Conservation (phyloP, 2,113 vertebrate species). For the Crotalus helleri region DNA sequence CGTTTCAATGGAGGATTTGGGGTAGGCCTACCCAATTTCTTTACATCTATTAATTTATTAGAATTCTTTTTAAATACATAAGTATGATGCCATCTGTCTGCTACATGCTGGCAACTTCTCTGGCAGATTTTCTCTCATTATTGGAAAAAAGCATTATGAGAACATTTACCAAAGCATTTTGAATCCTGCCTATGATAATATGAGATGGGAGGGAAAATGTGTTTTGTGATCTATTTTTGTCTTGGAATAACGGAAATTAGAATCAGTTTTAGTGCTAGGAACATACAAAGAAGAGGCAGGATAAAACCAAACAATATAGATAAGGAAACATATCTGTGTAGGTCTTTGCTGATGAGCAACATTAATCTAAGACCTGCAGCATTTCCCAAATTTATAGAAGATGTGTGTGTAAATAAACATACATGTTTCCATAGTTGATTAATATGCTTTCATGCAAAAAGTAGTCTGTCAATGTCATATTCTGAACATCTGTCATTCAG, state of each 20-base stretch:
- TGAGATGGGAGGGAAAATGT: background rate
- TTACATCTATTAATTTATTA: conserved; percentile 56
- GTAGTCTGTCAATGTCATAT: background rate
- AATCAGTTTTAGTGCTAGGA: background rate
- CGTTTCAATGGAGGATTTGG: conserved; percentile 19
- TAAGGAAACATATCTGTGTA: background rate
- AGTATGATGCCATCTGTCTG: conserved; percentile 39
- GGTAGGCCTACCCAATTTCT: conserved; percentile 17
- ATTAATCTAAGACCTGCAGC: background rate
- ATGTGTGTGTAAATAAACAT: background rate
- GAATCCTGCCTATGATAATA: background rate
- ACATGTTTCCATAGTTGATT: background rate
- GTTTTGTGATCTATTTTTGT: conserved; percentile 21
- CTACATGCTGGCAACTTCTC: conserved; percentile 39
- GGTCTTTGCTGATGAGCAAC: background rate
- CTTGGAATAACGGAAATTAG: background rate
- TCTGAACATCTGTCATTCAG: background rate
- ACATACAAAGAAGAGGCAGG: background rate
- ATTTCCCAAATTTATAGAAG: background rate
- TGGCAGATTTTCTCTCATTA: conserved; percentile 24
- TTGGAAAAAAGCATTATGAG: background rate
- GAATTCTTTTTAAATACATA: conserved; percentile 44
- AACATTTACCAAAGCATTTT: conserved; percentile 21
- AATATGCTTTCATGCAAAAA: background rate
- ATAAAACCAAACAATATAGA: background rate